Evolutionary conservation across 2,888 invertebrate genomes (phyloP), one percentile per base, ranked within the genome.

Genomic region (Papilio gigon): DNA sequence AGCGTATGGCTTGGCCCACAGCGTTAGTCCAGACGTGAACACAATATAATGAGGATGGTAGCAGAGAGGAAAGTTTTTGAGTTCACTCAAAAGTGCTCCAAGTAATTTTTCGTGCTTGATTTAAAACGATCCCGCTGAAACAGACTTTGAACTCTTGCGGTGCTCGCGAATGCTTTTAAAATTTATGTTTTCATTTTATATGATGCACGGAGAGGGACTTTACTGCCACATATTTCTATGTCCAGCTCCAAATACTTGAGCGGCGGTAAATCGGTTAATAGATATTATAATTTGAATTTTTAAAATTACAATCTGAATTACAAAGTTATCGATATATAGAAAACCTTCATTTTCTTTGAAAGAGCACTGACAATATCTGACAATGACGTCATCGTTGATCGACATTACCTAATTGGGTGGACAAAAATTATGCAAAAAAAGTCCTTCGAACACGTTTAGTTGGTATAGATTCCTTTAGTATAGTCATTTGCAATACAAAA

Each of bases 31-130:
- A 84, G 84, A 89, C 88, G 89, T 88, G 89, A 87, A 87, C 85
- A 88, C 88, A 89, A 89, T 88, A 87, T 88, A 88, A 89, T 87
- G 87, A 89, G 86, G 80, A 82, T 80, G 81, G 77, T 78, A 77
- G 75, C 82, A 80, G 80, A 87, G 84, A 86, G 85, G 77, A 81
- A 88, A 87, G 86, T 88, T 88, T 68, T 85, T 83, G 82, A 84
- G 80, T 81, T 79, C 78, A 83, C 88, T 88, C 84, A 84, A 87
- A 87, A 90, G 86, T 85, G 84, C 84, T 88, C 78, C 74, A 73
- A 83, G 88, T 88, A 89, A 89, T 89, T 89, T 88, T 89, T 88
- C 83, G 83, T 82, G 88, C 83, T 84, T 87, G 86, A 88, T 87
- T 86, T 86, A 86, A 87, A 88, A 84, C 85, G 87, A 86, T 87